Conservation (phyloP, 2,888 invertebrate species). For the Callosobruchus maculatus region DNA sequence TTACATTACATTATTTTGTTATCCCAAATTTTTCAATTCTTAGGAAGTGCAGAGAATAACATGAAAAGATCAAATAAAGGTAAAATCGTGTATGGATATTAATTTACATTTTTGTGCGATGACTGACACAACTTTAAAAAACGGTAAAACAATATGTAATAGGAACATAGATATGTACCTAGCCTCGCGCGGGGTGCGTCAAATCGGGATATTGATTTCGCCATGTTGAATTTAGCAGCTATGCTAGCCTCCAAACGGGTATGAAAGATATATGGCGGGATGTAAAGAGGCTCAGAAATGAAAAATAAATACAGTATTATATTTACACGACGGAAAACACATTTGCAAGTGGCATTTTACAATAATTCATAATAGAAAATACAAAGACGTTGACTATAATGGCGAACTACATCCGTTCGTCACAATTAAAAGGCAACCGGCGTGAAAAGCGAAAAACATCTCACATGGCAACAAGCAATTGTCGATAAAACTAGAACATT, state of each 20-base stretch:
- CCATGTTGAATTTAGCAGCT: conserved; percentile 39
- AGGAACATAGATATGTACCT: not conserved
- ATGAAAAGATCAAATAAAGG: too few relatives aligned
- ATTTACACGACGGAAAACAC: conserved; percentile 31
- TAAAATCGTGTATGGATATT: too few relatives aligned
- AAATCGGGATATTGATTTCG: conserved; percentile 36
- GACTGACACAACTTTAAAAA: too few relatives aligned
- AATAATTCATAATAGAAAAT: not conserved
- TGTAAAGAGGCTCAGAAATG: conserved; percentile 22
- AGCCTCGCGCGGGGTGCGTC: conserved; percentile 25
- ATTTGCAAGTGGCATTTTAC: not conserved
- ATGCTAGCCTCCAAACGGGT: conserved; percentile 44
- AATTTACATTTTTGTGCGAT: too few relatives aligned
- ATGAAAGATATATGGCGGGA: conserved; percentile 42
- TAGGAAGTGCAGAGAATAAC: too few relatives aligned
- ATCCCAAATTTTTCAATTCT: too few relatives aligned
- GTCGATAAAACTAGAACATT: conserved; percentile 20
- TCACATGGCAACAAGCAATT: conserved; percentile 41
- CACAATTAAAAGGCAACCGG: conserved; percentile 15
- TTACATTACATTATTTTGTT: too few relatives aligned
- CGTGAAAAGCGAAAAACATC: conserved; percentile 20
- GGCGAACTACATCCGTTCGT: not conserved
- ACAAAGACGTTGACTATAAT: not conserved
- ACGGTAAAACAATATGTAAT: too few relatives aligned
- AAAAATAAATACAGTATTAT: conserved; percentile 22